phyloP scores from a whole-genome alignment of 2,797 vertebrate genomes.

The Arctocebus calabarensis region DNA sequence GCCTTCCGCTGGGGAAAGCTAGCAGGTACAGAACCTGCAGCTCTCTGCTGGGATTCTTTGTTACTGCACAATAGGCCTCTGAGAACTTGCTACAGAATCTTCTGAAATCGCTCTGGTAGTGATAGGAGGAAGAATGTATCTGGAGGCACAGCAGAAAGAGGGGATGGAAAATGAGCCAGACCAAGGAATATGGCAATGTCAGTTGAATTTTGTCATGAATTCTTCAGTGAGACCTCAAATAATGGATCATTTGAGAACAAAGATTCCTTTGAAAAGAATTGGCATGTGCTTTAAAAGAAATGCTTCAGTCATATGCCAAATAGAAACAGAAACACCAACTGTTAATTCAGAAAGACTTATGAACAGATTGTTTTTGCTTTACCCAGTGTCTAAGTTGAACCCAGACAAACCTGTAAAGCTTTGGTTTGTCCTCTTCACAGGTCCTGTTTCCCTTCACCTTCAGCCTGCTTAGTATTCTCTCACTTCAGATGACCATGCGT shows the following conservation, averaged over 20 bases:
- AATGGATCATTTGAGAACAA: slow-evolving; percentile 64
- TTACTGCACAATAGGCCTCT: slow-evolving; percentile 79
- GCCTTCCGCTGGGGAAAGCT: slow-evolving; percentile 33
- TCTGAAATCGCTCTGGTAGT: slow-evolving; percentile 59
- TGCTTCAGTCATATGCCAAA: slow-evolving; percentile 33
- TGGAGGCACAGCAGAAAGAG: neutral
- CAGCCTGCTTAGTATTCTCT: neutral
- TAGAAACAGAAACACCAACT: slow-evolving; percentile 26
- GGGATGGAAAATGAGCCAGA: neutral
- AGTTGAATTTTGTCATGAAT: slow-evolving; percentile 56
- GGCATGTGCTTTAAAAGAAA: slow-evolving; percentile 53
- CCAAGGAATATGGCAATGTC: neutral
- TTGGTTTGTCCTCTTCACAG: neutral
- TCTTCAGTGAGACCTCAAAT: slow-evolving; percentile 58
- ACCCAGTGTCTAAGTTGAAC: neutral
- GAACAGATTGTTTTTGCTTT: neutral
- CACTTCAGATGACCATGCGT: neutral
- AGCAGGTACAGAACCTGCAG: slow-evolving; percentile 17
- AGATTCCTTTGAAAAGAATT: slow-evolving; percentile 58
- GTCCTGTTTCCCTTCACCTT: neutral
- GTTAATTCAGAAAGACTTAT: slow-evolving; percentile 48
- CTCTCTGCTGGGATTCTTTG: slow-evolving; percentile 66
- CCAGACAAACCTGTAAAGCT: slow-evolving; percentile 16
- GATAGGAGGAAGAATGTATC: neutral
- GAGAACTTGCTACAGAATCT: slow-evolving; percentile 71